Conservation (phyloP, 1,140 invertebrate genomes). For the Drosophila neocordata region DNA sequence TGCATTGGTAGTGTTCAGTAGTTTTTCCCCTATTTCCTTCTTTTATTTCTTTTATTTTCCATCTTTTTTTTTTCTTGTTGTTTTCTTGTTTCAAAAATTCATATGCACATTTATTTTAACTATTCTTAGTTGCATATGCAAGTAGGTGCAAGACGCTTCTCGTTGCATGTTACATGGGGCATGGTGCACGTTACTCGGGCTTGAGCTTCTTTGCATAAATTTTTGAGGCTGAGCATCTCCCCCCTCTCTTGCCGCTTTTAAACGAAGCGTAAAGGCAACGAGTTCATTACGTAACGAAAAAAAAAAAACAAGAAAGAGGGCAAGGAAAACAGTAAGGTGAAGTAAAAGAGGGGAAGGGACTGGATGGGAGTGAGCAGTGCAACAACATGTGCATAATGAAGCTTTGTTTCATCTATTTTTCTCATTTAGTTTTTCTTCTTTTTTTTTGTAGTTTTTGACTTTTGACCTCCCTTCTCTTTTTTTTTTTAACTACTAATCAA, state of each 20-base stretch:
- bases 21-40: neutral
- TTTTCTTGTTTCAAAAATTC: conserved; percentile 58
- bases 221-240: conserved; percentile 38
- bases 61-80: conserved; percentile 43
- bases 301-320: neutral
- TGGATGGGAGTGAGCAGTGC: no score
- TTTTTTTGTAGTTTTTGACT: neutral
- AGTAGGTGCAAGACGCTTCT: conserved; percentile 49
- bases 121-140: conserved; percentile 64
- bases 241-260: conserved; percentile 8
- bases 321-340: no score
- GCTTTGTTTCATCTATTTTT: conserved; percentile 22
- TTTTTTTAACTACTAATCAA: conserved; percentile 57
- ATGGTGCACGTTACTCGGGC: conserved; percentile 9
- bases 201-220: conserved; percentile 64
- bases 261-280: conserved; percentile 56
- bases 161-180: no score
- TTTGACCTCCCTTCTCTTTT: neutral
- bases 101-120: conserved; percentile 74
- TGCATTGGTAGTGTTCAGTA: conserved; percentile 63
- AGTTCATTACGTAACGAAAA: conserved; percentile 50
- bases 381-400: conserved; percentile 59
- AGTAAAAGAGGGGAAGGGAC: no score
- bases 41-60: neutral
- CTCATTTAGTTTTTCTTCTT: neutral